Base-by-base conservation (phyloP, 2,888 invertebrate genomes). In the Thyatira batis region DNA sequence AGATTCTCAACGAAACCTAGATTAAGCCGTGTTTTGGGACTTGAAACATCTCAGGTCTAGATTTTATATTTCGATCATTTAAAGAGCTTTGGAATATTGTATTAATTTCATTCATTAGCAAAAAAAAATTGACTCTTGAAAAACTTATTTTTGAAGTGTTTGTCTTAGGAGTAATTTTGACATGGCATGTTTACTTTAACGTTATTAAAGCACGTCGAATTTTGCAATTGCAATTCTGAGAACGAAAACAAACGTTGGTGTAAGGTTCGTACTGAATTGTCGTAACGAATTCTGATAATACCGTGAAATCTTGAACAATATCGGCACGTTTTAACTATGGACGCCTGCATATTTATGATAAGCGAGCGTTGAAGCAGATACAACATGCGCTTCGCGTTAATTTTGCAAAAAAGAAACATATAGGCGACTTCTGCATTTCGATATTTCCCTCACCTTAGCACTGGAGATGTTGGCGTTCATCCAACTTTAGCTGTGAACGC, bases 391-490 rank as follows among this genome's bases (percentile, higher is more conserved):
- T 72, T 65, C 57, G 55, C 58, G 61, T 60, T 50, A 2, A 39
- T 17, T 17, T 8, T 55, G 60, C 55, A 54, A 64, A 66, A 58
- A 54, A 63, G 67, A 68, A 72, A 73, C 67, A 68, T 60, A 62
- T 69, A 68, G 59, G 69, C 63, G 65, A 71, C 61, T 54, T 66
- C 70, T 63, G 70, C 73, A 68, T 76, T 75, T 57, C 66, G 65
- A 71, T 64, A 74, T 75, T 74, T 77, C 69, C 71, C 88, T 89
- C 82, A 91, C 91, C 91, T 92, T 86, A 87, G 87, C 76, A 83
- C 83, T 79, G 78, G 85, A 82, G 80, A 78, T 84, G 76, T 89
- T 92, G 91, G 92, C 89, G 87, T 88, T 87, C 91, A 91, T 91
- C 91, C 92, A 91, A 92, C 79, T 85, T 78, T 77, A 76, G 79